phyloP scores from a whole-genome alignment of 2,797 vertebrate genomes.

The Nannoperca obscura region DNA sequence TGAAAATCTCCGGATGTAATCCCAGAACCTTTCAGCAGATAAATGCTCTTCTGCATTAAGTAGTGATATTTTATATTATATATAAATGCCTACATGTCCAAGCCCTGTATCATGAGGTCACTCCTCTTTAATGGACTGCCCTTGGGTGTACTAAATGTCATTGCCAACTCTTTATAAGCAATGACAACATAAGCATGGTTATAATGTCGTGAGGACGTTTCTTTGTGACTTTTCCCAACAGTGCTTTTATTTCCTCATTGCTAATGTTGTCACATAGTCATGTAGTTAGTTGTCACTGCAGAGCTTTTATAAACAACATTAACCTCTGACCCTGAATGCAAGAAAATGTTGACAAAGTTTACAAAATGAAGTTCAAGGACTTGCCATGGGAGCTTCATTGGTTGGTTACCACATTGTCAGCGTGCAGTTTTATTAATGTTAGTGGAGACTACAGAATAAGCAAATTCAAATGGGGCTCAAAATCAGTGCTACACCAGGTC shows the following conservation, averaged over 20 bases:
- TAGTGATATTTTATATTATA: slow-evolving; percentile 41
- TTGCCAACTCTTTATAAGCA: slow-evolving; percentile 37
- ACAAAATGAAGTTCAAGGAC: not conserved
- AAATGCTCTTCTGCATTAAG: slow-evolving; percentile 20
- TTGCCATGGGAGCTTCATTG: not conserved
- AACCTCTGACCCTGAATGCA: slow-evolving; percentile 24
- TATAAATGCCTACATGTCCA: slow-evolving; percentile 45
- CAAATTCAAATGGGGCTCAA: not conserved
- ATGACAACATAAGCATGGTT: slow-evolving; percentile 38
- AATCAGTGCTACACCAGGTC: not conserved
- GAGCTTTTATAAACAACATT: slow-evolving; percentile 15
- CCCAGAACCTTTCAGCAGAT: slow-evolving; percentile 53
- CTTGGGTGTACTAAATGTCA: slow-evolving; percentile 21
- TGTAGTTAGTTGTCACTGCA: not conserved
- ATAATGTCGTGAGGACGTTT: slow-evolving; percentile 12
- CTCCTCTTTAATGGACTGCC: slow-evolving; percentile 36
- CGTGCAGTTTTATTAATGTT: not conserved
- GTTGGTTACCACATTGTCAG: not conserved
- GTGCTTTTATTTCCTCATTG: slow-evolving; percentile 15
- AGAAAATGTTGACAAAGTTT: slow-evolving; percentile 1
- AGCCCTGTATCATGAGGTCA: slow-evolving; percentile 32
- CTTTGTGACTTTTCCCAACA: slow-evolving; percentile 7
- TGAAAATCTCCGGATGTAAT: slow-evolving; percentile 56
- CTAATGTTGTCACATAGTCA: slow-evolving; percentile 7
- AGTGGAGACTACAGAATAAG: not conserved